These are phyloP conservation scores for Folsomia manolachei DNA, from an alignment of 2,888 invertebrate genomes.

Conservation along the genomic window DNA sequence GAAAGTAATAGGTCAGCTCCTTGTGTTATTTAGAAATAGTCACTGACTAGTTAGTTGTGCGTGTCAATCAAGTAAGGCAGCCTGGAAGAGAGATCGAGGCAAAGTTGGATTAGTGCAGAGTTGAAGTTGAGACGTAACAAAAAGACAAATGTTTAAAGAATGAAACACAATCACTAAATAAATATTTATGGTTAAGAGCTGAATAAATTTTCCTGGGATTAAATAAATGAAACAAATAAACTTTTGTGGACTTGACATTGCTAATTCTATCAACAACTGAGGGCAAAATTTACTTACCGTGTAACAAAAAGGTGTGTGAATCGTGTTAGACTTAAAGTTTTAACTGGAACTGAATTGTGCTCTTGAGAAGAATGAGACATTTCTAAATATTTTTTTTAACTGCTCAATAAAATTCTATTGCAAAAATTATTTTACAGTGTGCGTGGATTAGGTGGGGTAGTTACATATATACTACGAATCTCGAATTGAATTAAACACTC, in stretches of 20 bases:
- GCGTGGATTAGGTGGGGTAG: too few relatives aligned
- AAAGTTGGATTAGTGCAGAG: too few relatives aligned
- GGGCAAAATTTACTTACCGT: background rate
- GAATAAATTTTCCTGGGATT: background rate
- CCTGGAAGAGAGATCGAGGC: background rate
- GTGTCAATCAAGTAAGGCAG: too few relatives aligned
- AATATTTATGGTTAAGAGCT: background rate
- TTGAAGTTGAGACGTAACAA: too few relatives aligned
- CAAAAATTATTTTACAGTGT: too few relatives aligned
- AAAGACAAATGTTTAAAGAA: too few relatives aligned
- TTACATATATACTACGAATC: too few relatives aligned
- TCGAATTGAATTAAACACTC: too few relatives aligned
- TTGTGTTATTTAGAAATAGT: too few relatives aligned
- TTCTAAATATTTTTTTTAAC: slow-evolving; percentile 5
- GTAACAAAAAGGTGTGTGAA: background rate
- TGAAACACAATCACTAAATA: background rate
- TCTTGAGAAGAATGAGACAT: slow-evolving; percentile 1
- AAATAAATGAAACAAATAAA: slow-evolving; percentile 4
- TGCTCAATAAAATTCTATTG: background rate
- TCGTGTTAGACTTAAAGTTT: background rate
- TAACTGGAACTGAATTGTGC: background rate
- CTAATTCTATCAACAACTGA: background rate
- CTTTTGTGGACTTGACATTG: too few relatives aligned
- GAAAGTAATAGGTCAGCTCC: too few relatives aligned
- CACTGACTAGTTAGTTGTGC: too few relatives aligned